Evolutionary conservation across 2,113 vertebrate genomes (phyloP).

Genomic region (Sylvia atricapilla): DNA sequence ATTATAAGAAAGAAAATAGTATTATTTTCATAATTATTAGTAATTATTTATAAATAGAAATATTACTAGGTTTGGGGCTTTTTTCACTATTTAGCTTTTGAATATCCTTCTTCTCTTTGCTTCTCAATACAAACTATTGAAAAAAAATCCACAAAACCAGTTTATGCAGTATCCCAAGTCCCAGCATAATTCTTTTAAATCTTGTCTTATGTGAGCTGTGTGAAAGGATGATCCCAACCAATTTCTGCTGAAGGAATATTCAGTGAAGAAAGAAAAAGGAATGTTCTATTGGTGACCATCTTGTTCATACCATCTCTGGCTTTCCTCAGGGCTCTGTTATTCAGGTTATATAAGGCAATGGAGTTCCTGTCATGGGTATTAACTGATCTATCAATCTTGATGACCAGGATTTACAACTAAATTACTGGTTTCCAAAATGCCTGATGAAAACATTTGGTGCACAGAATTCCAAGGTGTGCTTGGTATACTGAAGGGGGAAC

Average conservation of each 20-base stretch:
- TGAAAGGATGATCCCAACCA: neutral
- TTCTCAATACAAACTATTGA: neutral
- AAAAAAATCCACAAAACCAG: accelerated
- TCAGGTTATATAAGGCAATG: neutral
- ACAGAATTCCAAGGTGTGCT: neutral
- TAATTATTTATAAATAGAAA: neutral
- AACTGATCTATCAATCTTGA: neutral
- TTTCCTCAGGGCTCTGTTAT: neutral
- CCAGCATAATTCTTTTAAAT: neutral
- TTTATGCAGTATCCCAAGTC: neutral
- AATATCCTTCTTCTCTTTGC: neutral
- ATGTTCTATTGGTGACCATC: neutral
- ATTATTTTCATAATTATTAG: neutral
- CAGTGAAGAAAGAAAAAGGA: neutral
- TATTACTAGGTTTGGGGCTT: neutral
- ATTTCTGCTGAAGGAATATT: neutral
- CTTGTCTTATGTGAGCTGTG: neutral
- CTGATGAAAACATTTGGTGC: neutral
- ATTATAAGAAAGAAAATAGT: neutral
- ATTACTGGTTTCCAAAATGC: neutral
- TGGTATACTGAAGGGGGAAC: neutral
- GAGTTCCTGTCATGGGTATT: neutral
- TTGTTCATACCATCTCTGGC: neutral
- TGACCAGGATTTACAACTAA: neutral
- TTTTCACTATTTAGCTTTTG: neutral